Evolutionary conservation across 2,888 invertebrate species (phyloP), one percentile per base, ranked within the genome.

Genomic region (Myopa testacea): DNA sequence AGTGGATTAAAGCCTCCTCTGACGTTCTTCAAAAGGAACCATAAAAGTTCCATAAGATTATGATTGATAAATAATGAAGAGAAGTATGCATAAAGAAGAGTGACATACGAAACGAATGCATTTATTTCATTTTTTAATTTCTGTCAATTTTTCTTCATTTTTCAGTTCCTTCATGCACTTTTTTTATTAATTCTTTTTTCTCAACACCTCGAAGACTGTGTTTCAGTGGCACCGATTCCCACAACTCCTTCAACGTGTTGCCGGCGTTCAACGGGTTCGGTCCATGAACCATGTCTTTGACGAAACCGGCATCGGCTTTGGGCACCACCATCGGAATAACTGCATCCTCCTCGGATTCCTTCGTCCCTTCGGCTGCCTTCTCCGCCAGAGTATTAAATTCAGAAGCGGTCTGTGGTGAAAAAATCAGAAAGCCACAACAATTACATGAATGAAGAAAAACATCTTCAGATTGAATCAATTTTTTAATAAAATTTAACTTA

Each of bases 211-310:
- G 8, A 19, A 45, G 45, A 45, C 6, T 45, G 6, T 45, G 45
- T 26, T 74, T 74, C 14, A 68, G 45, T 0, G 82, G 82, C 65
- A 83, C 58, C 52, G 78, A 72, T 55, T 83, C 83, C 83, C 83
- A 83, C 62, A 82, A 75, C 10, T 81, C 80, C 60, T 83, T 83
- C 67, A 83, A 34, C 4, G 69, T 78, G 76, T 83, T 83, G 10
- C 81, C 78, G 6, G 62, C 75, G 34, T 60, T 60, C 4, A 73
- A 37, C 0, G 82, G 82, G 78, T 82, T 81, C 71, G 73, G 75
- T 16, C 65, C 62, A n/a, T 73, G 58, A 8, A 79, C 34, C 12
- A 71, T 79, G 60, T 80, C 80, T 19, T 67, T 78, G 4, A 65
- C 67, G 69, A 58, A 75, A 14, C 55, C 38, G 75, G 79, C 1